A percentile compares a stretch with the other conserved stretches of the same genome.
Evolutionary conservation across 1,140 invertebrate genomes (phyloP).

Genomic region (Lycorma delicatula): DNA sequence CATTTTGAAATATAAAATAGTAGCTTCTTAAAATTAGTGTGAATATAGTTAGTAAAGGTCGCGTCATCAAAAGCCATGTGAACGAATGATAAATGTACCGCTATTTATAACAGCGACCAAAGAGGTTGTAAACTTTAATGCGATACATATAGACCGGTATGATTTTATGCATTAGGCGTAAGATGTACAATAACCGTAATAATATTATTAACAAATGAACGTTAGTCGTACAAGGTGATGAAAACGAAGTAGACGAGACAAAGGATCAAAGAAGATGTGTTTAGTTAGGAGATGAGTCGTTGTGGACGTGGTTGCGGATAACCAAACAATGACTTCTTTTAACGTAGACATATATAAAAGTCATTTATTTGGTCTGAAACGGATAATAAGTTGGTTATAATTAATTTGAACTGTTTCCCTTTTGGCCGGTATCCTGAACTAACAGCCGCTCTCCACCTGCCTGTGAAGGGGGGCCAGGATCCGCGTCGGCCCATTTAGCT

Average conservation of each 20-base stretch:
- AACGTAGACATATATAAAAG: not conserved
- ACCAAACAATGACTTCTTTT: conserved; percentile 3
- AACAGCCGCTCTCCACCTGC: not conserved
- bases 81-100: too few species aligned
- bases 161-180: too few species aligned
- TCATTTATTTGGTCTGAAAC: conserved; percentile 3
- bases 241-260: conserved; percentile 1
- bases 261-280: too few species aligned
- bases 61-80: too few species aligned
- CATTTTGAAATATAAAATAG: too few species aligned
- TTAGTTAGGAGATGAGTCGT: too few species aligned
- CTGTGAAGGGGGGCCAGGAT: not conserved
- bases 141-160: too few species aligned
- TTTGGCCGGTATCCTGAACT: not conserved
- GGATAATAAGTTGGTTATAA: conserved; percentile 4
- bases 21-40: too few species aligned
- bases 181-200: not conserved
- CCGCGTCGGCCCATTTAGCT: not conserved
- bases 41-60: too few species aligned
- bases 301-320: not conserved
- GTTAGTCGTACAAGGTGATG: not conserved
- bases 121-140: too few species aligned
- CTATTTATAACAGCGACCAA: too few species aligned
- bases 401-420: conserved; percentile 5
- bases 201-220: not conserved